These are phyloP conservation scores for Nasonia giraulti DNA, from an alignment of 1,140 invertebrate species.

Conservation along the genomic window DNA sequence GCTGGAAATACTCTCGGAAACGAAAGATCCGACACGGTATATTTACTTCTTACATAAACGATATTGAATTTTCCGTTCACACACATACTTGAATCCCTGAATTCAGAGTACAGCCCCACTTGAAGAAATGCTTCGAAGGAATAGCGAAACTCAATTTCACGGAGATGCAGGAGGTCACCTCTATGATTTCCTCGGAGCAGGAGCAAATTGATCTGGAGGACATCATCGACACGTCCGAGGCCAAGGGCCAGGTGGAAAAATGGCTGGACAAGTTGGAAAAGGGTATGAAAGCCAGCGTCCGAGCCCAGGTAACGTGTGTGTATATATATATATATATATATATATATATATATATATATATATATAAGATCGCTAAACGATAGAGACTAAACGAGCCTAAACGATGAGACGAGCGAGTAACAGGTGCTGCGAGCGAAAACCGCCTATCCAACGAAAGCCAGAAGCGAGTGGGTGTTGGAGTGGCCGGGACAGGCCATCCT, in stretches of 20 bases:
- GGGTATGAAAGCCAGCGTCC: constrained; percentile 93
- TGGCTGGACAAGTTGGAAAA: constrained; percentile 94
- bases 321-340: too few relatives aligned
- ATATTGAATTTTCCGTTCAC: too few relatives aligned
- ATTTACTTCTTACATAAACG: neutral
- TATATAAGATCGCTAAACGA: too few relatives aligned
- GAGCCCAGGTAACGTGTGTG: constrained; percentile 77
- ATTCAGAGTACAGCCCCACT: constrained; percentile 93
- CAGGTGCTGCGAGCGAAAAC: constrained; percentile 76
- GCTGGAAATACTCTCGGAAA: constrained; percentile 96
- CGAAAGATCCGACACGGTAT: constrained; percentile 94
- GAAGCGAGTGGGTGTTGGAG: constrained; percentile 88
- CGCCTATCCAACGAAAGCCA: constrained; percentile 79
- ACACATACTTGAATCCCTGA: too few relatives aligned
- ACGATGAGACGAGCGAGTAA: neutral
- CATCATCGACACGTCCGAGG: constrained; percentile 88
- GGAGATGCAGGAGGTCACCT: constrained; percentile 88
- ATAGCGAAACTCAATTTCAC: constrained; percentile 92
- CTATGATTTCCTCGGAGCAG: constrained; percentile 92
- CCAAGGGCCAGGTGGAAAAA: constrained; percentile 97
- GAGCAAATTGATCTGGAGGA: constrained; percentile 88
- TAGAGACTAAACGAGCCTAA: too few relatives aligned
- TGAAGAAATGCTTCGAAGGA: constrained; percentile 97
- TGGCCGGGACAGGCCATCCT: constrained; percentile 94
- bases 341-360: too few relatives aligned